A percentile compares a stretch with the other conserved stretches of the same genome.
Conservation (phyloP, 2,797 vertebrate species). For the Acipenser transmontanus region DNA sequence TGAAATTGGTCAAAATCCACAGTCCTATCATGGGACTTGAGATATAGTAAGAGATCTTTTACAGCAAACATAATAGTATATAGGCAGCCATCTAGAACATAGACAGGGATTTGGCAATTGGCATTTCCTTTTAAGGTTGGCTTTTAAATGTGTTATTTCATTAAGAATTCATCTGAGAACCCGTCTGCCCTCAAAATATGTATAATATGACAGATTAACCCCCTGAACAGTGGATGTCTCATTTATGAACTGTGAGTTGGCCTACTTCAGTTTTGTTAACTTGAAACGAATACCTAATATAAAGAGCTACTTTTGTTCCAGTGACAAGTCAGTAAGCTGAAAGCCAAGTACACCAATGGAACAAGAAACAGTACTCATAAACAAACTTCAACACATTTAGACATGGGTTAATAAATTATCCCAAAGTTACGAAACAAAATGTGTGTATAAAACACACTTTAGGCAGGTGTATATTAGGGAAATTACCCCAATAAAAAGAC, state of each 20-base stretch:
- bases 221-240: conserved; percentile 16
- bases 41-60: neutral
- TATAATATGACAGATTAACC: conserved; percentile 32
- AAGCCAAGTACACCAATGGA: conserved; percentile 12
- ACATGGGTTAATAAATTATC: too few species aligned
- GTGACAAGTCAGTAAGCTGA: conserved; percentile 3
- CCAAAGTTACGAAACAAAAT: too few species aligned
- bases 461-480: too few species aligned
- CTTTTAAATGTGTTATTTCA: conserved; percentile 33
- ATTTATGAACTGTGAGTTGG: conserved; percentile 8
- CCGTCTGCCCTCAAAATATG: conserved; percentile 24
- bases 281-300: conserved; percentile 31
- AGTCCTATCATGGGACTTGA: neutral
- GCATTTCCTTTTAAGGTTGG: conserved; percentile 21
- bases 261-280: conserved; percentile 20
- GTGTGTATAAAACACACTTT: too few species aligned
- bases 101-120: conserved; percentile 17
- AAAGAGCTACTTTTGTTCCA: conserved; percentile 25
- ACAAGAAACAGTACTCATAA: conserved; percentile 1
- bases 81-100: conserved; percentile 13
- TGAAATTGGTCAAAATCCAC: neutral
- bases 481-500: too few species aligned
- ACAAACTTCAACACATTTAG: conserved; percentile 6
- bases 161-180: conserved; percentile 29
- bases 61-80: neutral